phyloP scores from a whole-genome alignment of 2,113 vertebrate species.

The Merops nubicus region DNA sequence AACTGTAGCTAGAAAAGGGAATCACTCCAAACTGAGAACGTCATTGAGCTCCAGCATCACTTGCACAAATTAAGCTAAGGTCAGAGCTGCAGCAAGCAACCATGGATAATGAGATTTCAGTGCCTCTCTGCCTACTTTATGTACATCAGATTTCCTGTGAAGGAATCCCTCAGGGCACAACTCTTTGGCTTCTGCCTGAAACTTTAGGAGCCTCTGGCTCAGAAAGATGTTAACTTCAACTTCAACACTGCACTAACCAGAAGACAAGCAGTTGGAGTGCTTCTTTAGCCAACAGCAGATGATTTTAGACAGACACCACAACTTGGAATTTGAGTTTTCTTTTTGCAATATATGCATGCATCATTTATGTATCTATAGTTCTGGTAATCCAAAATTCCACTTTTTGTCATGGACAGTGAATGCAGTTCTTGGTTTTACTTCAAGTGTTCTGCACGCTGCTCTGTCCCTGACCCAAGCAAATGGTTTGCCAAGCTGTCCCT shows the following conservation, averaged over 20 bases:
- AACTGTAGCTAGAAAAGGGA: not conserved
- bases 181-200: slow-evolving; percentile 15
- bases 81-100: slow-evolving; percentile 4
- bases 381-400: not conserved
- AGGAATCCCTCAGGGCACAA: slow-evolving; percentile 5
- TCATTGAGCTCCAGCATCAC: not conserved
- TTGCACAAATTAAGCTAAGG: not conserved
- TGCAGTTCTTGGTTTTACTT: not conserved
- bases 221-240: not conserved
- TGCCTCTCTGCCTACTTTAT: not conserved
- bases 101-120: slow-evolving; percentile 4
- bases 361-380: not conserved
- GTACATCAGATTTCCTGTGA: not conserved
- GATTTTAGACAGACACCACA: not conserved
- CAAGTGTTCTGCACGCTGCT: not conserved
- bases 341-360: not conserved
- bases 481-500: not conserved
- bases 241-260: fast-evolving
- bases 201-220: slow-evolving; percentile 12
- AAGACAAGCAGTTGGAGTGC: not conserved
- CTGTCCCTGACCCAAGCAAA: not conserved
- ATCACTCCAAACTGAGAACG: not conserved
- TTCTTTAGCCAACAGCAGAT: not conserved
- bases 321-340: not conserved
- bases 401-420: not conserved